These are phyloP conservation scores for Diplodus sargus DNA, from an alignment of 2,797 vertebrate species.

Conservation along the genomic window DNA sequence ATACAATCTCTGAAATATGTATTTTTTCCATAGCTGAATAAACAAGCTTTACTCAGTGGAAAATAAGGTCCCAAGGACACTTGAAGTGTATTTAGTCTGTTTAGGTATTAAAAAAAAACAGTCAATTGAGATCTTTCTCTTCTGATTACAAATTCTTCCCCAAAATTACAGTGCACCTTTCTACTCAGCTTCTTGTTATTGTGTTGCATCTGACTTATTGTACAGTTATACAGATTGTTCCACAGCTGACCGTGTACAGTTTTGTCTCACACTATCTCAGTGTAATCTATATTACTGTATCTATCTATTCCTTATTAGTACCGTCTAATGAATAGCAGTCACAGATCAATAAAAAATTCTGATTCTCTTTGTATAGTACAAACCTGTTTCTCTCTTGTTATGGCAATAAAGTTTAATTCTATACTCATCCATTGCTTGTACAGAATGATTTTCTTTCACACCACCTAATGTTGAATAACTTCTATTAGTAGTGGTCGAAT, in stretches of 20 bases:
- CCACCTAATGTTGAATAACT: not conserved
- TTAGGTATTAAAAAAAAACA: too few species aligned
- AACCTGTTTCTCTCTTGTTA: slow-evolving; percentile 7
- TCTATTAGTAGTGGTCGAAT: not conserved
- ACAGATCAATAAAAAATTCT: not conserved
- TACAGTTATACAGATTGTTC: not conserved
- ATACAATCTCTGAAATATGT: too few species aligned
- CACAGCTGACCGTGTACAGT: not conserved
- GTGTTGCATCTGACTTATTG: not conserved
- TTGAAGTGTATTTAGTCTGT: too few species aligned
- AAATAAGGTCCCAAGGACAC: too few species aligned
- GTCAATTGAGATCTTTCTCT: too few species aligned
- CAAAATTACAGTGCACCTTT: too few species aligned
- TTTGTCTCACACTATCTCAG: not conserved
- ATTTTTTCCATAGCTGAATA: too few species aligned
- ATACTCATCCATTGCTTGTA: not conserved
- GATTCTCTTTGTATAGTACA: not conserved
- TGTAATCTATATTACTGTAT: not conserved
- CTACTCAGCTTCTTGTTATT: not conserved
- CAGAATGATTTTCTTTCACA: not conserved
- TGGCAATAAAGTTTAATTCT: not conserved
- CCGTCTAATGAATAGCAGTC: not conserved
- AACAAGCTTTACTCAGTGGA: too few species aligned
- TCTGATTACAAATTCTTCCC: too few species aligned
- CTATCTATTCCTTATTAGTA: not conserved